A percentile compares a stretch with the other conserved stretches of the same genome.
phyloP scores from a whole-genome alignment of 2,888 invertebrate genomes.

The Sinhomidia bicolor region DNA sequence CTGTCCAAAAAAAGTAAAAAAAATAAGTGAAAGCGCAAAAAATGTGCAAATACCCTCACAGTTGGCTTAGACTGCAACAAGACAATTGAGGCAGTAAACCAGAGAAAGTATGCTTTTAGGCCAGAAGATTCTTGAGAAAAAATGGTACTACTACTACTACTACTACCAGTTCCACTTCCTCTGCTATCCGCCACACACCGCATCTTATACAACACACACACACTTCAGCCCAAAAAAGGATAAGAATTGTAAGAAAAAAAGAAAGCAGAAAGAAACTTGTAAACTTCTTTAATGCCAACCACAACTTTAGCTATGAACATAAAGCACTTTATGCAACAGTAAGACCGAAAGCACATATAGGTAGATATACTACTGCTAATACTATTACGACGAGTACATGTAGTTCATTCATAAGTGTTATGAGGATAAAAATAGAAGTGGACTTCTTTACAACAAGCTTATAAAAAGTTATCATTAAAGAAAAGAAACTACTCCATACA shows the following conservation, averaged over 20 bases:
- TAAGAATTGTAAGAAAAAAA: not conserved
- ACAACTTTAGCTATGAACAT: constrained; percentile 49
- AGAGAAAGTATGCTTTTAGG: constrained; percentile 62
- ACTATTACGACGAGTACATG: too few species aligned
- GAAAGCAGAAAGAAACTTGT: constrained; percentile 47
- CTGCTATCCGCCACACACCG: not conserved
- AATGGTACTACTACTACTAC: not conserved
- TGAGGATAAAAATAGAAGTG: not conserved
- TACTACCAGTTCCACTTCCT: constrained; percentile 6
- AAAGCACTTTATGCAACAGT: constrained; percentile 44
- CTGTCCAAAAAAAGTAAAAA: constrained; percentile 58
- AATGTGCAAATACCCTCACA: constrained; percentile 55
- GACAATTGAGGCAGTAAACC: constrained; percentile 34
- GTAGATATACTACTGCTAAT: too few species aligned
- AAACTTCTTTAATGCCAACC: constrained; percentile 52
- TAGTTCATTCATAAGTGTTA: not conserved
- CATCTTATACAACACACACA: constrained; percentile 31
- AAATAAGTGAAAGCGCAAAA: constrained; percentile 53
- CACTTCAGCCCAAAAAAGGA: constrained; percentile 38
- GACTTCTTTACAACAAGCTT: constrained; percentile 38
- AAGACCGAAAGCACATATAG: not conserved
- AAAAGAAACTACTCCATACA: not conserved
- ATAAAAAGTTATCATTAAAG: not conserved
- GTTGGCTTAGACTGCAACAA: constrained; percentile 28
- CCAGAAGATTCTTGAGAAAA: constrained; percentile 32